Conservation (phyloP, 2,888 invertebrate genomes). For the Drosophila hamatofila region DNA sequence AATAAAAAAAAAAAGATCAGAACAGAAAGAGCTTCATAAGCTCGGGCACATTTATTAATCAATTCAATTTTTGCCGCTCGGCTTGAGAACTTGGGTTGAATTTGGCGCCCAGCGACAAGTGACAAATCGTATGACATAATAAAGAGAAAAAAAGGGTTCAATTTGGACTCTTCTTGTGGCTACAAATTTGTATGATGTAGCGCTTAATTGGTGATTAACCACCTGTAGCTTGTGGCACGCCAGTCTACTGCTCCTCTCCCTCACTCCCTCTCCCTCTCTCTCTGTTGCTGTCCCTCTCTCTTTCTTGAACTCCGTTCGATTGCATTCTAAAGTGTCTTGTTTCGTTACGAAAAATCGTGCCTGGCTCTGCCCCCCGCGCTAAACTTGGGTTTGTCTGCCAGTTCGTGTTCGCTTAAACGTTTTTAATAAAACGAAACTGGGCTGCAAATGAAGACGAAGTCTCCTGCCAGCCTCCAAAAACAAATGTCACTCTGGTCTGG, state of each 20-base stretch:
- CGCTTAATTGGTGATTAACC: constrained; percentile 85
- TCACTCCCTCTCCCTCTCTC: background rate
- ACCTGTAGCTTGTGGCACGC: constrained; percentile 76
- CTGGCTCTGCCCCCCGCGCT: constrained; percentile 31
- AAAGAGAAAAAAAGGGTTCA: constrained; percentile 53
- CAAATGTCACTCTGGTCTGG: constrained; percentile 61
- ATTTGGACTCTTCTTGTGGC: constrained; percentile 40
- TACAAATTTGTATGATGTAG: constrained; percentile 84
- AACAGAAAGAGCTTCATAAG: constrained; percentile 31
- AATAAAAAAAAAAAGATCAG: background rate
- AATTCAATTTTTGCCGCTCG: constrained; percentile 65
- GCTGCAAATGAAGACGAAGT: constrained; percentile 71
- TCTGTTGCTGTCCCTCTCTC: background rate
- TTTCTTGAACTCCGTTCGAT: constrained; percentile 16
- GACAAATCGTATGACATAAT: constrained; percentile 77
- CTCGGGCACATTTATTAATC: constrained; percentile 67
- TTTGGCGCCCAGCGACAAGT: constrained; percentile 58
- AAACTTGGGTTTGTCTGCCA: constrained; percentile 30
- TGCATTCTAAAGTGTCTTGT: constrained; percentile 55
- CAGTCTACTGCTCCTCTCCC: background rate
- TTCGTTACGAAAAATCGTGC: constrained; percentile 63
- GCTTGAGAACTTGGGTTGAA: constrained; percentile 43
- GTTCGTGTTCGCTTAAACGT: constrained; percentile 58
- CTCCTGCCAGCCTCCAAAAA: constrained; percentile 41
- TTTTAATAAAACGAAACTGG: constrained; percentile 54